Evolutionary conservation across 2,888 invertebrate species (phyloP), one percentile per base, ranked within the genome.

Genomic region (Strigamia crassipes): DNA sequence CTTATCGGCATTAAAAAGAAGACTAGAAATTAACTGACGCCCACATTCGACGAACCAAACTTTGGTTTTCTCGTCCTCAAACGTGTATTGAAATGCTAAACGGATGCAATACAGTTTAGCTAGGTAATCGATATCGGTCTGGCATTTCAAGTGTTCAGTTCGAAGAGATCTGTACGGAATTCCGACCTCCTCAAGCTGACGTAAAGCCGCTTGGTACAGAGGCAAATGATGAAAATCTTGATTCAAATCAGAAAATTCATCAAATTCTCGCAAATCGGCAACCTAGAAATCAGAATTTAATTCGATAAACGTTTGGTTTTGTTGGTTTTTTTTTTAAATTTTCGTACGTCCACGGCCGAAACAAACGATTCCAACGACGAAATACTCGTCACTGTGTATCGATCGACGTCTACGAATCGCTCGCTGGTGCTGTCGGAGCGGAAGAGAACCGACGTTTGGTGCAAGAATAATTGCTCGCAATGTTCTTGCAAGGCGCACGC

Each of bases 281-380:
- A 96, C n/a, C n/a, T n/a, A n/a, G n/a, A n/a, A n/a, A n/a, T n/a
- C n/a, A n/a, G n/a, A n/a, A n/a, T n/a, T n/a, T n/a, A n/a, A n/a
- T n/a, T n/a, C n/a, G n/a, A n/a, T n/a, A n/a, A n/a, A n/a, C n/a
- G n/a, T 61, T 23, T 9, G 23, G 23, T 61, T 5, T 9, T 61
- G 5, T 61, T 61, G 61, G 18, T 21, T 61, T 9, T 61, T 23
- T 21, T 56, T 10, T 27, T 1, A n/a, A 5, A 13, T 41, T 86
- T 86, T 84, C 88, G 88, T 86, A 89, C 87, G 88, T 97, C 98
- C 86, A 96, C 93, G 0, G 98, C 98, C 1, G 97, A 98, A 80
- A 96, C 96, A 89, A 97, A 99, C 83, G 97, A 97, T 87, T 98
- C 98, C 0, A 95, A 94, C 18, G 96, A 96, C 85, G 96, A 96